Evolutionary conservation across 1,140 invertebrate species (phyloP).

Genomic region (Hyposmocoma kahamanoa): DNA sequence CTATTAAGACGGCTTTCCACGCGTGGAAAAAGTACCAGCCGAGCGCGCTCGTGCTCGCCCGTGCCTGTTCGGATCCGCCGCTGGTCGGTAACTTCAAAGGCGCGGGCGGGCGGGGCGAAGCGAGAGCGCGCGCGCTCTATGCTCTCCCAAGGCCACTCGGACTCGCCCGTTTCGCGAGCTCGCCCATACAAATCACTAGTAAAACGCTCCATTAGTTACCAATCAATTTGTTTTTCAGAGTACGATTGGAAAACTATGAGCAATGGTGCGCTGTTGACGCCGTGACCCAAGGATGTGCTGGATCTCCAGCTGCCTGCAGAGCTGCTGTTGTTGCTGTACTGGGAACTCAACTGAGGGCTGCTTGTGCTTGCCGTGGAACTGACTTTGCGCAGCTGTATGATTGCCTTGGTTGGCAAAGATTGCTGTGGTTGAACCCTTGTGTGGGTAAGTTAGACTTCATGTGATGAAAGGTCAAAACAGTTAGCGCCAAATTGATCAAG

Average conservation of each 20-base stretch:
- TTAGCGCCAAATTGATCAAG: too few species aligned
- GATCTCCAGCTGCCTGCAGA: slow-evolving; percentile 84
- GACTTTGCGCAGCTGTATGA: slow-evolving; percentile 88
- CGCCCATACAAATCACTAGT: too few species aligned
- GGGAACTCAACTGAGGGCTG: slow-evolving; percentile 87
- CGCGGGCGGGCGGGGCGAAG: too few species aligned
- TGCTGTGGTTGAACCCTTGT: slow-evolving; percentile 94
- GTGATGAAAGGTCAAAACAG: too few species aligned
- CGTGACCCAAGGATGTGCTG: slow-evolving; percentile 91
- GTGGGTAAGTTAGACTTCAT: slow-evolving; percentile 81
- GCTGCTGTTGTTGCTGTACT: slow-evolving; percentile 88
- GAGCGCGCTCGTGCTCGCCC: too few species aligned
- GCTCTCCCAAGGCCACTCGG: too few species aligned
- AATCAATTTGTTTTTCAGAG: slow-evolving; percentile 62
- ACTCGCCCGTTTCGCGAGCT: too few species aligned
- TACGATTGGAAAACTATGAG: slow-evolving; percentile 88
- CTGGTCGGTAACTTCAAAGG: too few species aligned
- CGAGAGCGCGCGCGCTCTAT: too few species aligned
- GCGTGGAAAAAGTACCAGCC: too few species aligned
- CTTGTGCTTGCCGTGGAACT: slow-evolving; percentile 88
- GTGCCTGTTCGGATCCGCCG: too few species aligned
- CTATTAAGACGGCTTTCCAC: too few species aligned
- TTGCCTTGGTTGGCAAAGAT: slow-evolving; percentile 90
- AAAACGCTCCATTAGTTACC: neutral
- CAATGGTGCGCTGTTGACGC: slow-evolving; percentile 92